Evolutionary conservation across 1,140 invertebrate genomes (phyloP), one percentile per base, ranked within the genome.

Genomic region (Sminthurides bifidus): DNA sequence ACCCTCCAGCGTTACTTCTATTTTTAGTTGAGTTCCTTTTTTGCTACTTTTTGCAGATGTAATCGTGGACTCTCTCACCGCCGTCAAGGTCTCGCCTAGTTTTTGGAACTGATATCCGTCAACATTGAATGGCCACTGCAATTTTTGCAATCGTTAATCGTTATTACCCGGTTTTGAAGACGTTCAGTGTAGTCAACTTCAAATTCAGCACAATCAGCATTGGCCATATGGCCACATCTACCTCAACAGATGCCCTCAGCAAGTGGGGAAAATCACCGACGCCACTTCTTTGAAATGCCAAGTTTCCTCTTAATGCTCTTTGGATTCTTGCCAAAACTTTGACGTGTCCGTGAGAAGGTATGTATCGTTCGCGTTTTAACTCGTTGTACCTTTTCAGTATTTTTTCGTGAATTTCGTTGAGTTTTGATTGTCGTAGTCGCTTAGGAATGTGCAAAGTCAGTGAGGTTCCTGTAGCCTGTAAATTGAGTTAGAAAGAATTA

Each of bases 11-110:
- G 79, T 77, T 17, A 94, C 67, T 61, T 86, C 72, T 15, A 95
- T 69, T 72, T 96, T 96, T 23, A 96, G 73, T 72, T 96, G 92
- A 31, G 91, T 93, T 46, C 92, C 92, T 68, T 81, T 70, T 54
- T 77, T 45, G 68, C 77, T 68, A 79, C 81, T 82, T 69, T 85
- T 84, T 14, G 84, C 86, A 51, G 78, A 71, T 2, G 78, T 72
- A 62, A 95, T 86, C 67, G 77, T 79, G 27, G 80, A 74, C 46
- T 73, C 77, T 35, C 80, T 76, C 61, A 93, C 72, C 14, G 80
- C 78, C 38, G 79, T 70, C 19, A 92, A 68, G 52, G 92, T 74
- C 64, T 79, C 77, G 33, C 86, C 85, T 19, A 56, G 15, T n/a
- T 51, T 35, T 31, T 43, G 48, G 12, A 50, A 56, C 10, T 21